These are phyloP conservation scores for Datnioides undecimradiatus DNA, from an alignment of 2,113 vertebrate genomes.

Conservation along the genomic window DNA sequence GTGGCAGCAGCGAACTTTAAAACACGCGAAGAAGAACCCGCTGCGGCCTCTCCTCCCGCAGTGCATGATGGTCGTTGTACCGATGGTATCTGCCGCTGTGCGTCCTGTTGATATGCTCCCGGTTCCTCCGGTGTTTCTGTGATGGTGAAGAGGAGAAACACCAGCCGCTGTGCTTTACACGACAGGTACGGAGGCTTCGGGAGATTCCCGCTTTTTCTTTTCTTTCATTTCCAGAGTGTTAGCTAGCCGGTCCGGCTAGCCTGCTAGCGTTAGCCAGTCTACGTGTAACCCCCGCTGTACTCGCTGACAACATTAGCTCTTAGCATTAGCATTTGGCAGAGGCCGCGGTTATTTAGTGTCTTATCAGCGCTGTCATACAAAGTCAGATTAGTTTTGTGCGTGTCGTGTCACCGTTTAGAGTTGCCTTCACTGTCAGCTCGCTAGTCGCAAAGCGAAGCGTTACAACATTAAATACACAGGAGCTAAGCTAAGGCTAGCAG, in stretches of 20 bases:
- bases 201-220: no score
- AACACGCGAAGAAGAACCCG: background rate
- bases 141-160: constrained; percentile 67
- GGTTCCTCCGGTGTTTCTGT: constrained; percentile 43
- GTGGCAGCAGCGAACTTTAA: constrained; percentile 21
- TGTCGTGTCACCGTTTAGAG: background rate
- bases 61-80: constrained; percentile 70
- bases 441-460: background rate
- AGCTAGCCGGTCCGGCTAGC: constrained; percentile 19
- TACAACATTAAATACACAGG: background rate
- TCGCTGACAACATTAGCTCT: constrained; percentile 51
- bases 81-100: constrained; percentile 25
- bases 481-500: constrained; percentile 42
- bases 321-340: constrained; percentile 37
- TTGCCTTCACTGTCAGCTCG: background rate
- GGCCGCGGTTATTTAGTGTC: background rate
- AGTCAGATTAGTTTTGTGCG: background rate
- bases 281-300: constrained; percentile 64
- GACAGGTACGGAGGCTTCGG: constrained; percentile 68
- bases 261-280: constrained; percentile 52
- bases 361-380: background rate
- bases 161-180: constrained; percentile 64
- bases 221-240: no score
- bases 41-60: background rate
- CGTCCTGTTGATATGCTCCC: constrained; percentile 4